These are phyloP conservation scores for Centroberyx gerrardi DNA, from an alignment of 2,797 vertebrate genomes.

Conservation along the genomic window DNA sequence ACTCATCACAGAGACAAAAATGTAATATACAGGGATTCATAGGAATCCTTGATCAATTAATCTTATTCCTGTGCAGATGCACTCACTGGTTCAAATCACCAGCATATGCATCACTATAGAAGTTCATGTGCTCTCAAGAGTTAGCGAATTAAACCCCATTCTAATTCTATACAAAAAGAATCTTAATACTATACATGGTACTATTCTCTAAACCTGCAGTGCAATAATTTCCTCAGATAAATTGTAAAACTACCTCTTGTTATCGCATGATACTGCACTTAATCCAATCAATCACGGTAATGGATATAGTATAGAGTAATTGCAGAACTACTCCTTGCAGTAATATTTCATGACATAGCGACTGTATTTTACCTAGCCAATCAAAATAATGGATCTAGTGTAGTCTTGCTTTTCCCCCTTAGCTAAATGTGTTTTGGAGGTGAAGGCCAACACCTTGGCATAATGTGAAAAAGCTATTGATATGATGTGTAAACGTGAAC, in stretches of 20 bases:
- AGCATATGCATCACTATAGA: neutral
- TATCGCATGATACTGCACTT: conserved; percentile 3
- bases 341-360: conserved; percentile 13
- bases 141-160: conserved; percentile 14
- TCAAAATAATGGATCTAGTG: conserved; percentile 31
- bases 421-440: conserved; percentile 14
- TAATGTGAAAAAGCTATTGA: neutral
- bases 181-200: neutral
- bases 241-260: conserved; percentile 20
- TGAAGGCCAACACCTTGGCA: neutral
- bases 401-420: neutral
- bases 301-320: conserved; percentile 17
- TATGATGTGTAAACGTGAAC: neutral
- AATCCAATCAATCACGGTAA: conserved; percentile 35
- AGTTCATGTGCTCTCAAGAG: conserved; percentile 7
- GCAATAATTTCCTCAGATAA: conserved; percentile 3
- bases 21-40: conserved; percentile 25
- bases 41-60: no score
- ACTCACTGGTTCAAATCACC: conserved; percentile 3
- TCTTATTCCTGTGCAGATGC: neutral
- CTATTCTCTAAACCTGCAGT: conserved; percentile 12
- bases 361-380: conserved; percentile 15
- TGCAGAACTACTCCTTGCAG: conserved; percentile 27
- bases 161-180: conserved; percentile 3
- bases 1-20: conserved; percentile 53